Evolutionary conservation across 2,888 invertebrate species (phyloP), one percentile per base, ranked within the genome.

Genomic region (Athripsodes cinereus): DNA sequence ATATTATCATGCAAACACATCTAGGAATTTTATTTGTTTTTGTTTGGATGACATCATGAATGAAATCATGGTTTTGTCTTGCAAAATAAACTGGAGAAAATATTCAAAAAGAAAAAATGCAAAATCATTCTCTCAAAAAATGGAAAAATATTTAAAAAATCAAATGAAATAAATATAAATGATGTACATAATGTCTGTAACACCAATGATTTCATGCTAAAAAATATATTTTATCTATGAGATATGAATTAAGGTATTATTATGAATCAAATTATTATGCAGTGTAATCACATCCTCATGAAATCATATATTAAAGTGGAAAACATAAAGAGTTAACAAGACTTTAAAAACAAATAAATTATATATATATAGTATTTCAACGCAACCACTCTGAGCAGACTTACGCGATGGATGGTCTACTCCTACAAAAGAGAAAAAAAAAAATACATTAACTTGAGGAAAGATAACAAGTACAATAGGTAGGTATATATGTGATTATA

Each of bases 361-460:
- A 52, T 44, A 53, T 58, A 60, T 52, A 31, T n/a, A 40, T n/a
- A 13, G 13, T 26, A 35, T 53, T 48, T 58, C 49, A 64, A 60
- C 63, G 63, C 62, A 62, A 64, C 58, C 59, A 61, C 60, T 60
- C 55, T 52, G 60, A 40, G 62, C 61, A 62, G 74, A 79, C 79
- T 79, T 79, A 79, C 79, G 74, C 74, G 75, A 77, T 78, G 74
- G 79, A 79, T 69, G 79, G 78, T 78, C 79, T 79, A 79, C 78
- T 76, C 78, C 79, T 79, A 79, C 76, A 79, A 79, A 79, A 79
- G 77, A 79, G 76, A 78, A 74, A 76, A 62, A 62, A n/a, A n/a
- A 55, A 61, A 56, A 65, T 68, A 35, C 52, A 54, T 63, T 60
- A 62, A 58, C 55, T 40, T 8, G 16, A 26, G 8, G 16, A 16